A percentile compares a stretch with the other conserved stretches of the same genome.
phyloP scores from a whole-genome alignment of 2,113 vertebrate genomes.

The Bagarius yarrelli region DNA sequence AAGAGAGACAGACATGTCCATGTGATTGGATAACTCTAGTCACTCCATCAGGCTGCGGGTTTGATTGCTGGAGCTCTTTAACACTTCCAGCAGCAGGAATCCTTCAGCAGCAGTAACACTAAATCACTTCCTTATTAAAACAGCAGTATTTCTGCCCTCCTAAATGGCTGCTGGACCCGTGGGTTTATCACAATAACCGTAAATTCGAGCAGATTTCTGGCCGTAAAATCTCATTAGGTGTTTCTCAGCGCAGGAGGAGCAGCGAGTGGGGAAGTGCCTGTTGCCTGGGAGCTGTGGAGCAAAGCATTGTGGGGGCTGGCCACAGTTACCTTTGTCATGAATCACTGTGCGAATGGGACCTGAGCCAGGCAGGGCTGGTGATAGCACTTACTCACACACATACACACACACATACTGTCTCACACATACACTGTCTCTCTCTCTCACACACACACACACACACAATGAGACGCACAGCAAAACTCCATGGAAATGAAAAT shows the following conservation, averaged over 20 bases:
- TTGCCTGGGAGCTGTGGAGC: slow-evolving; percentile 54
- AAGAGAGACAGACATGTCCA: neutral
- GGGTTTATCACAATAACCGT: slow-evolving; percentile 73
- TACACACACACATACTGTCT: slow-evolving; percentile 8
- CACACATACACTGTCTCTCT: no score
- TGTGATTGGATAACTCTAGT: slow-evolving; percentile 37
- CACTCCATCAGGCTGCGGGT: slow-evolving; percentile 47
- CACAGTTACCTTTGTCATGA: slow-evolving; percentile 56
- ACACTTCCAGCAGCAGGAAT: slow-evolving; percentile 59
- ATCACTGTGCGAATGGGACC: slow-evolving; percentile 54
- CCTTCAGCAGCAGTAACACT: slow-evolving; percentile 66
- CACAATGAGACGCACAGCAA: slow-evolving; percentile 45
- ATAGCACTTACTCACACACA: slow-evolving; percentile 32
- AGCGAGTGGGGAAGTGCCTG: slow-evolving; percentile 50
- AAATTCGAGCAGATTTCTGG: slow-evolving; percentile 65
- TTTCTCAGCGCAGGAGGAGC: slow-evolving; percentile 61
- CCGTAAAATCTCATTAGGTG: slow-evolving; percentile 66
- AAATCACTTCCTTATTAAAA: slow-evolving; percentile 74
- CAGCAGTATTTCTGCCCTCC: slow-evolving; percentile 66
- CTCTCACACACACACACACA: slow-evolving; percentile 22
- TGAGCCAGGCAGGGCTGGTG: slow-evolving; percentile 45
- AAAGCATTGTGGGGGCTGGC: slow-evolving; percentile 54
- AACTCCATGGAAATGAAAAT: slow-evolving; percentile 52
- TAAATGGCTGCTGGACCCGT: slow-evolving; percentile 63
- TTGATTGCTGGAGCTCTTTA: slow-evolving; percentile 54